Evolutionary conservation across 2,113 vertebrate genomes (phyloP), one percentile per base, ranked within the genome.

Genomic region (Salminus brasiliensis): DNA sequence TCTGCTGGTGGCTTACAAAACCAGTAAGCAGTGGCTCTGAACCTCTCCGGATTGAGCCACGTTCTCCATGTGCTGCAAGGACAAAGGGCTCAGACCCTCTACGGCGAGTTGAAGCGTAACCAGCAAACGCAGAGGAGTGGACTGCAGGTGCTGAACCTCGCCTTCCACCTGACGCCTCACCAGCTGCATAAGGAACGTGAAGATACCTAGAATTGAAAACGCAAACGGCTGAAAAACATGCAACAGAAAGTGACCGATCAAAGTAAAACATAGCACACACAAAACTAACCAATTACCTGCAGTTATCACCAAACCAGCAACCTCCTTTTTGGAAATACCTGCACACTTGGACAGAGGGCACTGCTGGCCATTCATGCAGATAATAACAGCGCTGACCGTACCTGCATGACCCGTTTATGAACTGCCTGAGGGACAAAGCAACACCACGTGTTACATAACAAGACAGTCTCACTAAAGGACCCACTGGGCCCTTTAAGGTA

Each of bases 241-340:
- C 30, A 32, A 69, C n/a, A 30, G 36, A 7, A 57, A 27, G n/a
- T n/a, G 25, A 43, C n/a, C n/a, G n/a, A n/a, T n/a, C n/a, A 12
- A 8, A 10, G 29, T 5, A 15, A 30, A 59, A 16, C n/a, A n/a
- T n/a, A 13, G 29, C 18, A n/a, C 23, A 47, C 0, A 62, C 4
- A 4, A 75, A 36, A 34, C 7, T 25, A 4, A 66, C 67, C 16
- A 23, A 45, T 87, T 82, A 96, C 97, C 94, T 93, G 94, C 95
- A 96, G 1, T 21, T 34, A 4, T 94, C 94, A 47, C 95, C 95
- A 1, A 90, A 94, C 88, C 92, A 92, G 85, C 96, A 97, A 74
- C 86, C 86, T 60, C 95, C 95, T 43, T 91, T 91, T 88, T 94
- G 95, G 89, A 94, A 98, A 82, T 94, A 94, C 67, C 92, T 88